phyloP scores from a whole-genome alignment of 2,888 invertebrate genomes.

The Drosophila anceps region DNA sequence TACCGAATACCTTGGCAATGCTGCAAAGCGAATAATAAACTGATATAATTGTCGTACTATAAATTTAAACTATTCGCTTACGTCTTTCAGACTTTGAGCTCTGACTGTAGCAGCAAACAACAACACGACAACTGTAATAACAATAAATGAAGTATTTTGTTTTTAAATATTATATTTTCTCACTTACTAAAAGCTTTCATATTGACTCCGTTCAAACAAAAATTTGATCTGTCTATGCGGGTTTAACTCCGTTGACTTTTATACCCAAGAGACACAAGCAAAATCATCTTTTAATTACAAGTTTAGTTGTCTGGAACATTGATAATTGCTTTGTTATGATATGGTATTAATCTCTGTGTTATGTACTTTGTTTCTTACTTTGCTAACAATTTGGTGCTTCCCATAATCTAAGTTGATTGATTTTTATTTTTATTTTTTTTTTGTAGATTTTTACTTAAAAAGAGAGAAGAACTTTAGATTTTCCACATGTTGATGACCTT shows the following conservation, averaged over 20 bases:
- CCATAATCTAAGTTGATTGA: not conserved
- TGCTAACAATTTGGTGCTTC: not conserved
- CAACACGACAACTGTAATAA: not conserved
- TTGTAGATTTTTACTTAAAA: not conserved
- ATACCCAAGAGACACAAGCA: not conserved
- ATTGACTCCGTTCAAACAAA: not conserved
- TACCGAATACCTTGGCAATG: conserved; percentile 19
- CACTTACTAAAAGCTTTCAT: conserved; percentile 27
- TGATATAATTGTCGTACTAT: not conserved
- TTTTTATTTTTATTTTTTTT: not conserved
- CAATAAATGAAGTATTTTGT: not conserved
- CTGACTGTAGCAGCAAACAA: not conserved
- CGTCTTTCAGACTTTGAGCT: conserved; percentile 17
- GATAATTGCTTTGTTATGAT: conserved; percentile 11
- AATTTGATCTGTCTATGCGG: not conserved
- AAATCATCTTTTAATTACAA: conserved; percentile 21
- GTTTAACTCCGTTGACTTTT: conserved; percentile 5
- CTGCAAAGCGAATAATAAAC: not conserved
- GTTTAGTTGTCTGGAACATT: conserved; percentile 1
- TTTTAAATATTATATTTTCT: not conserved
- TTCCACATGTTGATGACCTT: too few relatives aligned
- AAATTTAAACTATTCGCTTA: not conserved
- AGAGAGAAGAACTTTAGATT: not conserved
- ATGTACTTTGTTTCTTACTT: not conserved
- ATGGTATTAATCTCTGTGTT: not conserved